A percentile compares a stretch with the other conserved stretches of the same genome.
phyloP scores from a whole-genome alignment of 2,888 invertebrate species.

The Osmoderma eremita region DNA sequence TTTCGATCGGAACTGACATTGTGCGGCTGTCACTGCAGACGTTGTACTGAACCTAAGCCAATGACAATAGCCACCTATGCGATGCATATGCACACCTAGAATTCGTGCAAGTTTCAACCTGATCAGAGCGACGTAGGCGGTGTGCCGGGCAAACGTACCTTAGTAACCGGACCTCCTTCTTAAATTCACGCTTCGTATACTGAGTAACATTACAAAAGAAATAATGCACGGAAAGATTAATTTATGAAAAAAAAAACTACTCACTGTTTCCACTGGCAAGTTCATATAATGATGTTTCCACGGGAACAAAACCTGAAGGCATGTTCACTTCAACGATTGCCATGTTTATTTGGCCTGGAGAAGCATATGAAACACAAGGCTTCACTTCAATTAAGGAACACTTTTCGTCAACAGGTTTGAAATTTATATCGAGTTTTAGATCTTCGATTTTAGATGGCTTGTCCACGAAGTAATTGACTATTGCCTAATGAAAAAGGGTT shows the following conservation, averaged over 20 bases:
- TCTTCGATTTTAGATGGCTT: conserved; percentile 64
- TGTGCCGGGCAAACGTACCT: too few species aligned
- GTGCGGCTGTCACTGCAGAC: too few species aligned
- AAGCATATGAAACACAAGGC: conserved; percentile 59
- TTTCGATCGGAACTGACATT: too few species aligned
- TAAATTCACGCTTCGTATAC: too few species aligned
- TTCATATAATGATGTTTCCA: conserved; percentile 67
- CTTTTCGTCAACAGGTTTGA: conserved; percentile 62
- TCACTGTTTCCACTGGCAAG: conserved; percentile 2
- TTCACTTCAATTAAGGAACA: conserved; percentile 64
- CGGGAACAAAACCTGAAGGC: conserved; percentile 73
- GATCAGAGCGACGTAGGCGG: too few species aligned
- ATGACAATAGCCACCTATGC: too few species aligned
- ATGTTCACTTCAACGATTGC: conserved; percentile 71
- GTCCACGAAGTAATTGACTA: conserved; percentile 66
- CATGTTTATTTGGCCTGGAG: conserved; percentile 69
- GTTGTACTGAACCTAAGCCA: too few species aligned
- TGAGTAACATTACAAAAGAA: too few species aligned
- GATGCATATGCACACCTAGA: too few species aligned
- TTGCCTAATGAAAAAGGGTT: conserved; percentile 58
- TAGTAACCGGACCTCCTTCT: too few species aligned
- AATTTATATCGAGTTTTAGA: conserved; percentile 65
- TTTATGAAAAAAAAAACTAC: not conserved
- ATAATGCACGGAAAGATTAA: not conserved
- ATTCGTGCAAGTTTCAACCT: too few species aligned